phyloP scores from a whole-genome alignment of 2,888 invertebrate species.

The Cremastobaeus sp. region DNA sequence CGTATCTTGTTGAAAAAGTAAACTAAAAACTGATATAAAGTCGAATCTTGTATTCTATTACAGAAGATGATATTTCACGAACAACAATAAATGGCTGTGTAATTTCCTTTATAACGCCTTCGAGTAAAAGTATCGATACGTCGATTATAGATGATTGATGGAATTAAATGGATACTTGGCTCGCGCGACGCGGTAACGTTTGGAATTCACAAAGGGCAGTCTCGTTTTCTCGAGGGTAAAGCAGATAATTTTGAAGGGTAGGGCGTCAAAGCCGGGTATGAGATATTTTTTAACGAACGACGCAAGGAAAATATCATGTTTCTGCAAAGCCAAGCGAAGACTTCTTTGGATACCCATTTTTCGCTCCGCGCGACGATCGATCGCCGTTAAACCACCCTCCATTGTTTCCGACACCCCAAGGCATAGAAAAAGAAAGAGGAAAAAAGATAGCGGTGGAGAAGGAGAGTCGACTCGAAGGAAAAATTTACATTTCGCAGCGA shows the following conservation, averaged over 20 bases:
- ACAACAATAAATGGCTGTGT: conserved; percentile 48
- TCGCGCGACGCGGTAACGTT: conserved; percentile 51
- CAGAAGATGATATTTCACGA: conserved; percentile 39
- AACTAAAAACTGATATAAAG: no score
- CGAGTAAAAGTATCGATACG: conserved; percentile 57
- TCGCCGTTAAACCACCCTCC: conserved; percentile 70
- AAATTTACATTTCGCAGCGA: conserved; percentile 68
- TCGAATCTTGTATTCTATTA: conserved; percentile 39
- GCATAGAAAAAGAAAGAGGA: conserved; percentile 57
- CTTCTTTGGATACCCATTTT: conserved; percentile 65
- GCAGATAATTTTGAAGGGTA: conserved; percentile 58
- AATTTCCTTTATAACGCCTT: conserved; percentile 55
- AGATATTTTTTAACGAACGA: conserved; percentile 73
- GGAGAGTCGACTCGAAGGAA: conserved; percentile 54
- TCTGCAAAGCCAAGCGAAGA: conserved; percentile 68
- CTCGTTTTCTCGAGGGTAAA: conserved; percentile 59
- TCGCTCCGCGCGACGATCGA: conserved; percentile 69
- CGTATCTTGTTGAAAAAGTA: no score
- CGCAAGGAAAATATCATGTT: conserved; percentile 71
- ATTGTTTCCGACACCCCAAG: conserved; percentile 70
- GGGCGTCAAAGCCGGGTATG: conserved; percentile 61
- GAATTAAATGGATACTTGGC: conserved; percentile 58
- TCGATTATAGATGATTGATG: conserved; percentile 61
- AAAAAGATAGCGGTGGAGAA: conserved; percentile 32
- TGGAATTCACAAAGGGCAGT: conserved; percentile 60